Evolutionary conservation across 2,113 vertebrate genomes (phyloP), one percentile per base, ranked within the genome.

Genomic region (Gorsachius goisagi): DNA sequence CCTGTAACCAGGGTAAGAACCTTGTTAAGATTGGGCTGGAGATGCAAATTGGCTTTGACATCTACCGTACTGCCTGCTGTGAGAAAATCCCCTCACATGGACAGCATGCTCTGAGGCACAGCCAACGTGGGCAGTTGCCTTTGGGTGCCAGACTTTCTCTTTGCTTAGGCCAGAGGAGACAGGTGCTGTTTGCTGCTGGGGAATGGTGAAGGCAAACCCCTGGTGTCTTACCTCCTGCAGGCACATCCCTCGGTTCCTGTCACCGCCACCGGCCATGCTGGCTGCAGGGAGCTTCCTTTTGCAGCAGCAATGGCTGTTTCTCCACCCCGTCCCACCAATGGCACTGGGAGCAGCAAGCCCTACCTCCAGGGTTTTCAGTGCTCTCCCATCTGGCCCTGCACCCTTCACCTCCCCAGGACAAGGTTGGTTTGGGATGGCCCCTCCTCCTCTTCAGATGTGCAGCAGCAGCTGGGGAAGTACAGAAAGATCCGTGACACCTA

Each of bases 181-280:
- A 58, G 60, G 56, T 2, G 0, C 13, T 8, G 17, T 30, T 37
- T 47, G 15, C 66, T 73, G 78, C 45, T 62, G 63, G 0, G 0
- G n/a, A 68, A 53, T 20, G 4, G 4, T 33, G 39, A 69, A 68
- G 41, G 28, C 1, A 4, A 53, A 45, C 12, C 27, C 33, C 30
- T 22, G 37, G 11, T 74, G 83, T 81, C 27, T 89, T 22, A 77
- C 21, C 8, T n/a, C n/a, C n/a, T n/a, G n/a, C n/a, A n/a, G n/a
- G n/a, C n/a, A n/a, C n/a, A n/a, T n/a, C n/a, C n/a, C n/a, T n/a
- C n/a, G n/a, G 2, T 52, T 85, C 47, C 58, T 26, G 28, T 55
- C 62, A 27, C 32, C 28, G 17, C 3, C 0, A 17, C 3, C 0
- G 1, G 21, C 5, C 0, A 10, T 37, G 41, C 53, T 55, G 80